These are phyloP conservation scores for Tarsius wallacei DNA, from an alignment of 2,797 vertebrate genomes.

Conservation along the genomic window DNA sequence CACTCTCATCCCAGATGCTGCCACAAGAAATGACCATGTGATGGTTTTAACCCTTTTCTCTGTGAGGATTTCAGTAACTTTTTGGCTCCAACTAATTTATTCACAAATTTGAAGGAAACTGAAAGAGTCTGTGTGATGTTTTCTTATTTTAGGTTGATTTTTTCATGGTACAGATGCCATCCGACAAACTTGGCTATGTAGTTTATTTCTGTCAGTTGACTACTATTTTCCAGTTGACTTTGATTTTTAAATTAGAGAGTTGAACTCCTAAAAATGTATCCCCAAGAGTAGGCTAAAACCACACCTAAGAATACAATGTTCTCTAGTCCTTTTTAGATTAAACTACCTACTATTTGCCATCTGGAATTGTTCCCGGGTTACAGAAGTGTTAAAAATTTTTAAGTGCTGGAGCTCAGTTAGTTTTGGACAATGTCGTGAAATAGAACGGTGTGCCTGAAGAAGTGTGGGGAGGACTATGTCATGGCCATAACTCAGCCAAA, in stretches of 20 bases:
- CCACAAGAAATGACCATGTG: neutral
- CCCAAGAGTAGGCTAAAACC: neutral
- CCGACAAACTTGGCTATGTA: neutral
- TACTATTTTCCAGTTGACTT: constrained; percentile 52
- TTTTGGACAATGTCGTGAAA: constrained; percentile 58
- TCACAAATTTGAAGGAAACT: neutral
- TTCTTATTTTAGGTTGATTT: neutral
- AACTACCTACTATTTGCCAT: constrained; percentile 52
- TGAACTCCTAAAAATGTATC: constrained; percentile 45
- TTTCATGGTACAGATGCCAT: neutral
- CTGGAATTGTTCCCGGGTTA: constrained; percentile 64
- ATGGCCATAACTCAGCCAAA: constrained; percentile 54
- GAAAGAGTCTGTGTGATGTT: neutral
- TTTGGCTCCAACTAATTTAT: neutral
- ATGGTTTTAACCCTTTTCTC: neutral
- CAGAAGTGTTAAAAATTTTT: constrained; percentile 61
- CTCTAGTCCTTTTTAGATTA: constrained; percentile 14
- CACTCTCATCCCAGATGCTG: neutral
- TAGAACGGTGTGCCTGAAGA: neutral
- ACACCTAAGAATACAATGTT: constrained; percentile 28
- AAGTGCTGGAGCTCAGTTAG: constrained; percentile 60
- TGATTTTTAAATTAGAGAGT: constrained; percentile 68
- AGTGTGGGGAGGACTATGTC: constrained; percentile 62
- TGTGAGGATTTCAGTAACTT: neutral
- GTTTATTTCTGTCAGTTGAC: constrained; percentile 28